Conservation (phyloP, 1,140 invertebrate genomes). For the Hermetia illucens region DNA sequence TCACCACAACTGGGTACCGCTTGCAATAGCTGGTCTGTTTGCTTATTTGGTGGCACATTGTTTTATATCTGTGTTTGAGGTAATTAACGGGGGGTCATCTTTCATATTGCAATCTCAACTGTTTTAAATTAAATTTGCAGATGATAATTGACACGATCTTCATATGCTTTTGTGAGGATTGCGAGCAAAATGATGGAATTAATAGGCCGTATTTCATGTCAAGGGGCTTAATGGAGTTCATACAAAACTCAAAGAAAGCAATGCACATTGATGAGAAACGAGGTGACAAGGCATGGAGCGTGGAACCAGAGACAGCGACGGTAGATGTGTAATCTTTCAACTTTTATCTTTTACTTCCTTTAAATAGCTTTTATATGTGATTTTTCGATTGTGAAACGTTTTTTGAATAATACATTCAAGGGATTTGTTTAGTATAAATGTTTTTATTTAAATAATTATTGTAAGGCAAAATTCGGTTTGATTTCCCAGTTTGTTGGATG, state of each 20-base stretch:
- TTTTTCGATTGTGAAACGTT: too few relatives aligned
- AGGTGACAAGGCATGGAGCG: not conserved
- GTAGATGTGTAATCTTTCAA: too few relatives aligned
- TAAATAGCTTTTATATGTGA: too few relatives aligned
- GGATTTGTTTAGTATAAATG: too few relatives aligned
- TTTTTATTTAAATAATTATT: too few relatives aligned
- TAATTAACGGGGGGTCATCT: slow-evolving; percentile 24
- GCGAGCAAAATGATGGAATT: slow-evolving; percentile 56
- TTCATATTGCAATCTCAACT: slow-evolving; percentile 4
- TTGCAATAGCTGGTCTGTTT: slow-evolving; percentile 46
- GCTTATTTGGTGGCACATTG: slow-evolving; percentile 61
- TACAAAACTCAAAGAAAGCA: slow-evolving; percentile 48
- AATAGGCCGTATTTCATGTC: slow-evolving; percentile 61
- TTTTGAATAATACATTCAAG: too few relatives aligned
- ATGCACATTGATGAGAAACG: slow-evolving; percentile 16
- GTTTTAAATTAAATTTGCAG: slow-evolving; percentile 32
- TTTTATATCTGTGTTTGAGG: slow-evolving; percentile 67
- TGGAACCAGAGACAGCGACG: not conserved
- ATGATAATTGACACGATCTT: slow-evolving; percentile 75
- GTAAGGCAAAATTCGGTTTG: too few relatives aligned
- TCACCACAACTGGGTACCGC: slow-evolving; percentile 51
- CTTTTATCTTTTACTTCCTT: too few relatives aligned
- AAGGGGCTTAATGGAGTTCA: slow-evolving; percentile 54
- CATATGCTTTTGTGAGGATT: slow-evolving; percentile 72
- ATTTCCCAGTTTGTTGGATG: too few relatives aligned